Evolutionary conservation across 1,140 invertebrate genomes (phyloP).

Genomic region (Apis florea): DNA sequence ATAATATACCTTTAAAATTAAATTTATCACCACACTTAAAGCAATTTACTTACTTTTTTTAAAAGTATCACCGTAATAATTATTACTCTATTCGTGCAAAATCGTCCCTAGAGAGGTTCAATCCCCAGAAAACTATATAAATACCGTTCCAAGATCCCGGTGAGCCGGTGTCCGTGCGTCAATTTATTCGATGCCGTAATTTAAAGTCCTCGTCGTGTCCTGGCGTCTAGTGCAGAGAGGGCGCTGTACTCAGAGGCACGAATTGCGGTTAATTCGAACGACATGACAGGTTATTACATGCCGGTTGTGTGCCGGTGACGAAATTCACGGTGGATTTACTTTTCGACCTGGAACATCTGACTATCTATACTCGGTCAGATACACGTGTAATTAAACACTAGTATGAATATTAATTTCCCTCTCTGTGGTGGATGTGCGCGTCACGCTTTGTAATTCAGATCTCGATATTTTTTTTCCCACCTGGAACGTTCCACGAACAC

Average conservation of each 20-base stretch:
- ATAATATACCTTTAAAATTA: no score
- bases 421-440: not conserved
- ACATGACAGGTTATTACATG: constrained; percentile 46
- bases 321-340: constrained; percentile 13
- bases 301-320: not conserved
- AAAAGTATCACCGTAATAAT: no score
- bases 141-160: no score
- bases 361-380: not conserved
- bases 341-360: not conserved
- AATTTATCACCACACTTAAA: no score
- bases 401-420: constrained; percentile 35
- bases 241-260: not conserved
- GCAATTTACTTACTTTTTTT: no score
- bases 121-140: no score
- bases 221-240: not conserved
- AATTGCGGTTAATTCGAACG: constrained; percentile 56
- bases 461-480: not conserved
- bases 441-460: constrained; percentile 37
- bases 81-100: no score
- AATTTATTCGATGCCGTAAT: not conserved
- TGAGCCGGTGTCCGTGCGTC: not conserved
- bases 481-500: not conserved
- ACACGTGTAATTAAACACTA: constrained; percentile 31
- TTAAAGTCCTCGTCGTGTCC: not conserved
- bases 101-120: no score